A percentile compares a stretch with the other conserved stretches of the same genome.
phyloP scores from a whole-genome alignment of 2,888 invertebrate species.

The Eupelmus urozonus region DNA sequence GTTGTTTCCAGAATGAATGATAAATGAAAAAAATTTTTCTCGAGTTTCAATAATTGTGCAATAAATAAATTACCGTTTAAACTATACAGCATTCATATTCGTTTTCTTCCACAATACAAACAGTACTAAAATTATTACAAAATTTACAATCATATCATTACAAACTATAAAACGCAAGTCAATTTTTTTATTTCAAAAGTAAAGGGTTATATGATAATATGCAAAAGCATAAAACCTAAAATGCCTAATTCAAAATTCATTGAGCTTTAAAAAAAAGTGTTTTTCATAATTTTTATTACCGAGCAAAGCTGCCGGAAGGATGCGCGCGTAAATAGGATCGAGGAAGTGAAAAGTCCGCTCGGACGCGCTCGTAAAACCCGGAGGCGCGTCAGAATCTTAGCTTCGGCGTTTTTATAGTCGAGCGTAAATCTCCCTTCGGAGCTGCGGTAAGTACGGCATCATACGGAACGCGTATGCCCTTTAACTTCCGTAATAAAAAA shows the following conservation, averaged over 20 bases:
- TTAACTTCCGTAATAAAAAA: conserved; percentile 16
- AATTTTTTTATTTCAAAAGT: too few relatives aligned
- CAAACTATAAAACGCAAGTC: too few relatives aligned
- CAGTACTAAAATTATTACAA: too few relatives aligned
- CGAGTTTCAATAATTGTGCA: too few relatives aligned
- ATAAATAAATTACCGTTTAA: too few relatives aligned
- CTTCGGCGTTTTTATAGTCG: conserved; percentile 35
- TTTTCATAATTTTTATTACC: conserved; percentile 26
- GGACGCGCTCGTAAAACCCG: conserved; percentile 41
- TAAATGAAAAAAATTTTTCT: too few relatives aligned
- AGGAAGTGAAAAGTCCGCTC: conserved; percentile 16
- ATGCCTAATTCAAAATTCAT: conserved; percentile 24
- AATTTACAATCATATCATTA: too few relatives aligned
- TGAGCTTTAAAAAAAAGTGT: conserved; percentile 10
- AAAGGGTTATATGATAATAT: too few relatives aligned
- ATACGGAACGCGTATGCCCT: conserved; percentile 10
- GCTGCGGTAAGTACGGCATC: not conserved
- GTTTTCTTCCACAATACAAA: too few relatives aligned
- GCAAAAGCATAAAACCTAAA: not conserved
- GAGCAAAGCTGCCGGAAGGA: not conserved
- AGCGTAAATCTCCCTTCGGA: conserved; percentile 29
- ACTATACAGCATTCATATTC: too few relatives aligned
- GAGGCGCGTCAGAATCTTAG: conserved; percentile 25
- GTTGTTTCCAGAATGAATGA: too few relatives aligned
- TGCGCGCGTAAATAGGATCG: conserved; percentile 22